Conservation (phyloP, 2,113 vertebrate species). For the Oreocharis arfaki region DNA sequence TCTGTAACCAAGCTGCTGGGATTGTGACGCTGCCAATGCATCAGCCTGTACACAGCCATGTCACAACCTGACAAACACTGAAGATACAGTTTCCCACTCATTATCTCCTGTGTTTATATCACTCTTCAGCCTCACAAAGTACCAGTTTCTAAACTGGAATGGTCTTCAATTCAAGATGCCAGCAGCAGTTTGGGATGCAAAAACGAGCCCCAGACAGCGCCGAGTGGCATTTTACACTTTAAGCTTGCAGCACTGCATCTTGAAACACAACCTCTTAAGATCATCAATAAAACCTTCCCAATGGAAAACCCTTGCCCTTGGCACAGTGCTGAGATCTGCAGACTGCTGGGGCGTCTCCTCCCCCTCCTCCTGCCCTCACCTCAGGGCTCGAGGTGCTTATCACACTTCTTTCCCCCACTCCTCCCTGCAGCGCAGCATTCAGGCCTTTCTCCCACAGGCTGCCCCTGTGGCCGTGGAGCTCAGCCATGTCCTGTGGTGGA, state of each 20-base stretch:
- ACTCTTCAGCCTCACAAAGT: background rate
- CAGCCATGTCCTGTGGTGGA: fast-evolving
- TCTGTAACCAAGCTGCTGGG: background rate
- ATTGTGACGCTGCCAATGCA: background rate
- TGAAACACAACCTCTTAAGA: background rate
- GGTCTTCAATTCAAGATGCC: background rate
- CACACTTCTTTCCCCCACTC: too few species aligned
- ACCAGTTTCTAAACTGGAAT: background rate
- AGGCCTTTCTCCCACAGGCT: background rate
- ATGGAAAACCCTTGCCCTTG: background rate
- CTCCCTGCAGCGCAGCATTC: background rate
- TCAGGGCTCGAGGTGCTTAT: background rate
- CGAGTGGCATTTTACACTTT: fast-evolving
- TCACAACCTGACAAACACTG: background rate
- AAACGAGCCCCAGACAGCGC: background rate
- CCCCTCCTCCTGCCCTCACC: background rate
- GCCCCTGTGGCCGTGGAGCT: fast-evolving
- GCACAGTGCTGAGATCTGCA: background rate
- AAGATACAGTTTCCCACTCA: background rate
- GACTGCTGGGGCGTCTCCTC: fast-evolving
- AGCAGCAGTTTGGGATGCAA: background rate
- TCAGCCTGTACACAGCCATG: background rate
- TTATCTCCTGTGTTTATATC: background rate
- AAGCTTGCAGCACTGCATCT: background rate
- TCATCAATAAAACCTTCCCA: background rate